Percentiles rank a stretch among this genome's conserved stretches.
These are phyloP conservation scores for Arctopsyche grandis DNA, from an alignment of 1,140 invertebrate genomes.

Conservation along the genomic window DNA sequence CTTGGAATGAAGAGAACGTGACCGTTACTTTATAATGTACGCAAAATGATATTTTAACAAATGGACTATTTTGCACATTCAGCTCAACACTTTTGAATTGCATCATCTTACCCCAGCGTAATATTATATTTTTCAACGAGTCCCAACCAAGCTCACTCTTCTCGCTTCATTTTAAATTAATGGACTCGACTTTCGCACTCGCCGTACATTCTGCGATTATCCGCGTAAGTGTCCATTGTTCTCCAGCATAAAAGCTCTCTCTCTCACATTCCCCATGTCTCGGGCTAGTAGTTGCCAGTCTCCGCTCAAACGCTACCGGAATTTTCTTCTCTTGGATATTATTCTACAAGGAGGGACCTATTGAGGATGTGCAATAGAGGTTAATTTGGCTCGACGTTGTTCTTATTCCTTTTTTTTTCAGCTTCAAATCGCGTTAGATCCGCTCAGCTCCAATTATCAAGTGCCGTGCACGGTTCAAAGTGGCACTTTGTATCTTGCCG, in stretches of 20 bases:
- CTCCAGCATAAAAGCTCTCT: slow-evolving; percentile 21
- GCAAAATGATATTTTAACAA: no score
- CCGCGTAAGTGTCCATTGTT: slow-evolving; percentile 21
- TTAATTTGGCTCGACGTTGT: not conserved
- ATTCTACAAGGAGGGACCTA: no score
- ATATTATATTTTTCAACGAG: no score
- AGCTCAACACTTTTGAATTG: no score
- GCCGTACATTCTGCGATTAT: not conserved
- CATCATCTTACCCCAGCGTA: no score
- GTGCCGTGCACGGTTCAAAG: not conserved
- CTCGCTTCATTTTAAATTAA: no score
- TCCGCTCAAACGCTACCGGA: not conserved
- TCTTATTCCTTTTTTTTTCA: not conserved
- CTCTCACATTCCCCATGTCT: not conserved
- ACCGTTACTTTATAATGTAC: no score
- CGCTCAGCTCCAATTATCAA: slow-evolving; percentile 7
- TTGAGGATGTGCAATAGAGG: no score
- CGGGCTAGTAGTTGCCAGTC: not conserved
- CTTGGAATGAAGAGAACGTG: no score
- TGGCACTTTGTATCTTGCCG: slow-evolving; percentile 8
- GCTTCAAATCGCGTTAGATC: not conserved
- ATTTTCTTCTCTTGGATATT: not conserved
- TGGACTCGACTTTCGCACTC: no score
- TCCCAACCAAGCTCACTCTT: no score
- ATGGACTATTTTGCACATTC: no score